phyloP scores from a whole-genome alignment of 2,888 invertebrate species.

The Apoderus coryli region DNA sequence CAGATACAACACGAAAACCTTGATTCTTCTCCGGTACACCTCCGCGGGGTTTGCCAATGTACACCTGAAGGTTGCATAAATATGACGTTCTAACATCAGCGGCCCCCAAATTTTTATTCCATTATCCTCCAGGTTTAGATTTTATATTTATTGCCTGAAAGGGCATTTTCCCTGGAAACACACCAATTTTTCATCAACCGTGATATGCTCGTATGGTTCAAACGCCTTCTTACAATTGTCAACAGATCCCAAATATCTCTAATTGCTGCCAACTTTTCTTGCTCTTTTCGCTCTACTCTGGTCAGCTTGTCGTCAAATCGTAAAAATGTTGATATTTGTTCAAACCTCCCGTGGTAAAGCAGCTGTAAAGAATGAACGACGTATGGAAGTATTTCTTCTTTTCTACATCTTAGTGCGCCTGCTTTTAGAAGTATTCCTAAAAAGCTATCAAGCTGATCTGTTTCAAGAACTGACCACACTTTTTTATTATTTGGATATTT shows the following conservation, averaged over 20 bases:
- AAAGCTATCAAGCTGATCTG: too few relatives aligned
- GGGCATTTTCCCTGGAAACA: conserved; percentile 7
- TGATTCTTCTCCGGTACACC: conserved; percentile 13
- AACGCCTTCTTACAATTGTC: too few relatives aligned
- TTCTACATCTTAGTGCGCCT: conserved; percentile 11
- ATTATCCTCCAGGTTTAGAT: conserved; percentile 10
- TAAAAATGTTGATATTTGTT: conserved; percentile 9
- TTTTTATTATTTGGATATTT: too few relatives aligned
- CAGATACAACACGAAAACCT: conserved; percentile 13
- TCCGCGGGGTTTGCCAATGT: conserved; percentile 13
- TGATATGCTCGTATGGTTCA: conserved; percentile 14
- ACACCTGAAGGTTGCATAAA: conserved; percentile 15
- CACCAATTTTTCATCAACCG: conserved; percentile 11
- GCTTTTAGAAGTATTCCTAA: too few relatives aligned
- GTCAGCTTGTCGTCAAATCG: conserved; percentile 10
- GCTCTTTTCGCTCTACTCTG: conserved; percentile 8
- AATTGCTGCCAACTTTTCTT: conserved; percentile 14
- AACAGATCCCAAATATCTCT: conserved; percentile 12
- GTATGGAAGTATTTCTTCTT: conserved; percentile 12
- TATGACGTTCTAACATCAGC: conserved; percentile 15
- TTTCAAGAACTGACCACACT: too few relatives aligned
- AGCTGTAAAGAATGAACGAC: too few relatives aligned
- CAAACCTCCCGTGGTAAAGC: conserved; percentile 10
- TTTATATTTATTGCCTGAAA: conserved; percentile 8
- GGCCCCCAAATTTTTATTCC: too few relatives aligned